Percentiles rank a stretch among this genome's conserved stretches.
Conservation (phyloP, 2,113 vertebrate genomes). For the Halcyon senegalensis region DNA sequence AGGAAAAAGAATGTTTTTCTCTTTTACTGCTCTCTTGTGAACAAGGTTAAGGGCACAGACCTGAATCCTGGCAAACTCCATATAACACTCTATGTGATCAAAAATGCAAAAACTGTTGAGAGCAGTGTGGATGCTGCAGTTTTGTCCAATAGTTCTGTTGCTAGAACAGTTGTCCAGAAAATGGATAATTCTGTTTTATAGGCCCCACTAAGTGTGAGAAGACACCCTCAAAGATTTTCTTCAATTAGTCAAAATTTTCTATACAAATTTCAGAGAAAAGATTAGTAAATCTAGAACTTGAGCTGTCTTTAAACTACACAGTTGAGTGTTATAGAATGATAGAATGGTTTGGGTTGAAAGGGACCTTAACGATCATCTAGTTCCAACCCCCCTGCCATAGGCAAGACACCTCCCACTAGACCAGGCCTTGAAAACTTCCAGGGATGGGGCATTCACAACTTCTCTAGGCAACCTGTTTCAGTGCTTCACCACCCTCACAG, state of each 20-base stretch:
- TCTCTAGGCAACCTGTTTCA: no score
- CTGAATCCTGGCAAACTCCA: not conserved
- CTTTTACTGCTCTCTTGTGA: not conserved
- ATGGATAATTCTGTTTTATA: no score
- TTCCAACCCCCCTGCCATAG: no score
- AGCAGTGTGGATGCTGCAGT: not conserved
- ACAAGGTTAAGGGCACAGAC: not conserved
- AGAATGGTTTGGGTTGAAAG: no score
- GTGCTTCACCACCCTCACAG: no score
- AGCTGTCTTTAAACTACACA: not conserved
- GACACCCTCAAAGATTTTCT: not conserved
- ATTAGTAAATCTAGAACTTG: not conserved
- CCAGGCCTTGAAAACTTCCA: no score
- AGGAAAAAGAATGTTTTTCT: not conserved
- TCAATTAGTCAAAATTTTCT: not conserved
- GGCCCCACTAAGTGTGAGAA: no score
- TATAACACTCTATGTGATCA: not conserved
- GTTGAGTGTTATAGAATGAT: not conserved
- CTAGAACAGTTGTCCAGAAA: no score
- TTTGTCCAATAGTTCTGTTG: no score
- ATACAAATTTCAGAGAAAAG: not conserved
- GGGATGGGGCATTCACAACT: no score
- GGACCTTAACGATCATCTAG: no score
- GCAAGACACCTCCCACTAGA: no score
- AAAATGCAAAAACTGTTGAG: not conserved